phyloP scores from a whole-genome alignment of 2,113 vertebrate species.

The Pelmatolapia mariae region DNA sequence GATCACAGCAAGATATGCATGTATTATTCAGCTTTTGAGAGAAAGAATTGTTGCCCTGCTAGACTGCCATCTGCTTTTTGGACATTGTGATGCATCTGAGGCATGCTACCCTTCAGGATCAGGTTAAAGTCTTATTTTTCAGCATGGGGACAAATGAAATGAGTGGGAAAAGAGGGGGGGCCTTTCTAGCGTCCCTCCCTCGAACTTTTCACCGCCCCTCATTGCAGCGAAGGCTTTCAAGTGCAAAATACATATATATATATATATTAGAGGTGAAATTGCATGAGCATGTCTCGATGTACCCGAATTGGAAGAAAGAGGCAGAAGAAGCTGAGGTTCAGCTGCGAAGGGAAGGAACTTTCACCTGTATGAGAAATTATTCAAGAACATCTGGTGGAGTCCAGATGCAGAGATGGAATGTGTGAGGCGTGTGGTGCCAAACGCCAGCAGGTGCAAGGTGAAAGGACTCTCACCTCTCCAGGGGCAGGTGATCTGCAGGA shows the following conservation, averaged over 20 bases:
- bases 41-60: constrained; percentile 40
- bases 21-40: constrained; percentile 61
- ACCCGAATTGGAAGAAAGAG: background rate
- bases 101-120: constrained; percentile 52
- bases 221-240: background rate
- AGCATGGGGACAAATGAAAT: constrained; percentile 40
- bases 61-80: constrained; percentile 51
- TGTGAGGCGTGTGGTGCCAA: constrained; percentile 34
- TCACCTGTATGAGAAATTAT: constrained; percentile 57
- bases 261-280: background rate
- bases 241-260: background rate
- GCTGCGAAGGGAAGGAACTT: constrained; percentile 11
- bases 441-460: constrained; percentile 55
- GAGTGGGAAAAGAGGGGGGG: background rate
- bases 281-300: background rate
- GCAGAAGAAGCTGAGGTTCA: background rate
- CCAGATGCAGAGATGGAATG: constrained; percentile 51
- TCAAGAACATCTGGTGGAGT: constrained; percentile 54
- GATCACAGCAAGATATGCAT: constrained; percentile 54
- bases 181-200: background rate
- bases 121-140: constrained; percentile 56
- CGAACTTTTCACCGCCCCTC: background rate
- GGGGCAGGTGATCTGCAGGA: constrained; percentile 22
- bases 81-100: constrained; percentile 55
- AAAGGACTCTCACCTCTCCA: constrained; percentile 30